Conservation (phyloP, 2,888 invertebrate species). For the Nephrotoma flavescens region DNA sequence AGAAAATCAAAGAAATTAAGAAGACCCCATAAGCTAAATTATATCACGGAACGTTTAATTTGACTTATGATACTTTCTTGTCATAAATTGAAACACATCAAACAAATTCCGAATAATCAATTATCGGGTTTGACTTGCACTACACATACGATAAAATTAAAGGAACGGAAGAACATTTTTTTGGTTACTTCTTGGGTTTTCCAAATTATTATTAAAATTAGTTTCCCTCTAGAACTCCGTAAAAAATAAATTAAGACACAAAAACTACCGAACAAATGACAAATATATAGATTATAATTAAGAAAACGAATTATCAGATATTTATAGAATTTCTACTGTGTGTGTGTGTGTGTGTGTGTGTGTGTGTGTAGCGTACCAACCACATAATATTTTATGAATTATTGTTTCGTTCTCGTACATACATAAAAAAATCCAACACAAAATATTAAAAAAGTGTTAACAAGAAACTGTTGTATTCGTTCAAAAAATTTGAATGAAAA, state of each 20-base stretch:
- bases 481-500: neutral
- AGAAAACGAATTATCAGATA: neutral
- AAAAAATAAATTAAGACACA: neutral
- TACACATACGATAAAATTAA: neutral
- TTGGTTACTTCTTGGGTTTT: neutral
- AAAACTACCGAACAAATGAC: neutral
- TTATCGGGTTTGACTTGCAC: neutral
- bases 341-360: too few relatives aligned
- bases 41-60: neutral
- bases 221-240: neutral
- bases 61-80: neutral
- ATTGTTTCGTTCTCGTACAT: neutral
- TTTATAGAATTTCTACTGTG: neutral
- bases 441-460: neutral
- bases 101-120: neutral
- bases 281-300: neutral
- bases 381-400: neutral
- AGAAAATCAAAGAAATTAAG: neutral
- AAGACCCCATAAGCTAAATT: neutral
- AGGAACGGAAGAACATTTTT: neutral
- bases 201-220: neutral
- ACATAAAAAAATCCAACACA: neutral
- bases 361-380: too few relatives aligned
- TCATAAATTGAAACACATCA: neutral
- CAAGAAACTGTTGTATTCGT: neutral